Conservation (phyloP, 2,113 vertebrate genomes). For the Chinchilla lanigera region DNA sequence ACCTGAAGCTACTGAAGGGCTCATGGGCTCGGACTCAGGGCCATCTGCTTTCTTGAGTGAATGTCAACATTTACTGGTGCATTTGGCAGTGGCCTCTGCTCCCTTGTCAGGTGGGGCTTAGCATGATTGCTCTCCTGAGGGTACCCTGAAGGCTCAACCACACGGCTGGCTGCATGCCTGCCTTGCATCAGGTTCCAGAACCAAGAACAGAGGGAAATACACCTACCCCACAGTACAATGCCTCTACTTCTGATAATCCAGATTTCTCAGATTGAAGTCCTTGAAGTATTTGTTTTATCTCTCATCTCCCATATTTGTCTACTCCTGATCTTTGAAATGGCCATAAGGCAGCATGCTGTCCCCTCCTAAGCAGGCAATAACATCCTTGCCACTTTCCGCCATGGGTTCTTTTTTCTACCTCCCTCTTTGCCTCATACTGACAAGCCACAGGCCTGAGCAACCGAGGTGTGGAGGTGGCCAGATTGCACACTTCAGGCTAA, state of each 20-base stretch:
- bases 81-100: background rate
- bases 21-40: background rate
- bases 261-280: constrained; percentile 28
- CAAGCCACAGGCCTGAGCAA: background rate
- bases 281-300: constrained; percentile 24
- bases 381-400: background rate
- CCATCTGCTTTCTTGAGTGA: background rate
- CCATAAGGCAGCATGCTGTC: background rate
- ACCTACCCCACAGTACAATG: background rate
- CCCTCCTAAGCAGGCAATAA: background rate
- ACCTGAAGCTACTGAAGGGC: background rate
- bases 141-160: background rate
- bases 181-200: background rate
- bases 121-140: background rate
- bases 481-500: background rate
- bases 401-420: background rate
- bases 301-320: constrained; percentile 13
- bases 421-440: background rate
- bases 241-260: background rate
- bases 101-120: background rate
- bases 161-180: background rate
- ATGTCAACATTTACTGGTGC: background rate
- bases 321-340: constrained; percentile 40
- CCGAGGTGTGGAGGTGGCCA: background rate
- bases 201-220: background rate